phyloP scores from a whole-genome alignment of 2,888 invertebrate genomes.

The Nasonia oneida region DNA sequence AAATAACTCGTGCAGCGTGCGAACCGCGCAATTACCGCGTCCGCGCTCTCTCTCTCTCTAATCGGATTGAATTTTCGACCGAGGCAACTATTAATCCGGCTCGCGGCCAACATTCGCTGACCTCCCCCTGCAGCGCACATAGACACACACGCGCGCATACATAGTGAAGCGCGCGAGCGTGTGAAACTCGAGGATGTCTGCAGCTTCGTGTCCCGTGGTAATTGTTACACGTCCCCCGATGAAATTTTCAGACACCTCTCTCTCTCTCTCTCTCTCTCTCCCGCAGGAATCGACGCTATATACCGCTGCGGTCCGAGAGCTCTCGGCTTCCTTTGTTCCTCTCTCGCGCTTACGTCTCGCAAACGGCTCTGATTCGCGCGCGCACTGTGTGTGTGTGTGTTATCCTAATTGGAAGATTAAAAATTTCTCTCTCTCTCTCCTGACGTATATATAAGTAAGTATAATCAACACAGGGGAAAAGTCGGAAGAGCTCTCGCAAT shows the following conservation, averaged over 20 bases:
- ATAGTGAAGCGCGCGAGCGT: background rate
- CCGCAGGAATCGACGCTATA: background rate
- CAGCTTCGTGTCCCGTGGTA: slow-evolving; percentile 29
- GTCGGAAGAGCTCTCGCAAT: background rate
- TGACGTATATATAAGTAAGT: too few relatives aligned
- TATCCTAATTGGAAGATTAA: too few relatives aligned
- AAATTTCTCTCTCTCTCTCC: too few relatives aligned
- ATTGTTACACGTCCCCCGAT: slow-evolving; percentile 40
- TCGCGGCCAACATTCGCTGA: background rate
- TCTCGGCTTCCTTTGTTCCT: background rate
- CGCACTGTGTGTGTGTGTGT: too few relatives aligned
- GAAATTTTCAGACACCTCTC: slow-evolving; percentile 30
- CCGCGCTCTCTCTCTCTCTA: background rate
- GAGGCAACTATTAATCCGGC: slow-evolving; percentile 48
- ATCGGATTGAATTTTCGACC: slow-evolving; percentile 52
- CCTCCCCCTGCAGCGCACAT: background rate
- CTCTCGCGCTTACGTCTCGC: background rate
- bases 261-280: background rate
- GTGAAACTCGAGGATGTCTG: slow-evolving; percentile 20
- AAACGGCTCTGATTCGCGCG: too few relatives aligned
- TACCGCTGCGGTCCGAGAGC: too few relatives aligned
- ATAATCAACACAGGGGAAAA: too few relatives aligned
- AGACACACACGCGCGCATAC: too few relatives aligned
- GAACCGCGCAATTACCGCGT: background rate
- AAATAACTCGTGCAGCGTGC: background rate